These are phyloP conservation scores for Daubentonia madagascariensis DNA, from an alignment of 2,113 vertebrate genomes.

Conservation along the genomic window DNA sequence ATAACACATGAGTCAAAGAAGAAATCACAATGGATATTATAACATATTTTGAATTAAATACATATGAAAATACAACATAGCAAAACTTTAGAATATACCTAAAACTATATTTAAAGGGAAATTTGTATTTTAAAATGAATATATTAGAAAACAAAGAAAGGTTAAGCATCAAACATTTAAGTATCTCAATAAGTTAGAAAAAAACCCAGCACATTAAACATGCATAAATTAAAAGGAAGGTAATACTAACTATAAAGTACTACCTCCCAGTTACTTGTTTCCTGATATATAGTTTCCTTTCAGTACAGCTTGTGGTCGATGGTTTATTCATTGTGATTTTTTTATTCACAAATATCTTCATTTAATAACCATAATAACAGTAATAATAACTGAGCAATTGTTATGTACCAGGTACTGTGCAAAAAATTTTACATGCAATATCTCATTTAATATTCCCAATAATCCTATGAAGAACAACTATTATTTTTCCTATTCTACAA, in stretches of 20 bases:
- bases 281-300: not conserved
- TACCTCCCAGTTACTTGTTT: not conserved
- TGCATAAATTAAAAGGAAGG: not conserved
- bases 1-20: not conserved
- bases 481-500: not conserved
- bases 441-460: not conserved
- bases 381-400: not conserved
- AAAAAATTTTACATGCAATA: not conserved
- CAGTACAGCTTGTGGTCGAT: not conserved
- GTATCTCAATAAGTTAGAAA: not conserved
- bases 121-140: not conserved
- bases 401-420: not conserved
- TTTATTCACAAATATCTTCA: not conserved
- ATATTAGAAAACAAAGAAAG: not conserved
- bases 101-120: not conserved
- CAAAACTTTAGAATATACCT: not conserved
- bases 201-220: not conserved
- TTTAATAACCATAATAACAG: not conserved
- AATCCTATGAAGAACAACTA: not conserved
- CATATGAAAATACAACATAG: not conserved
- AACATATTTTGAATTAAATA: not conserved
- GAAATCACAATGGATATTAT: not conserved
- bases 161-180: not conserved
- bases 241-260: not conserved
- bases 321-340: not conserved